Percentiles rank a stretch among this genome's conserved stretches.
phyloP scores from a whole-genome alignment of 2,888 invertebrate species.

The Acleris sparsana region DNA sequence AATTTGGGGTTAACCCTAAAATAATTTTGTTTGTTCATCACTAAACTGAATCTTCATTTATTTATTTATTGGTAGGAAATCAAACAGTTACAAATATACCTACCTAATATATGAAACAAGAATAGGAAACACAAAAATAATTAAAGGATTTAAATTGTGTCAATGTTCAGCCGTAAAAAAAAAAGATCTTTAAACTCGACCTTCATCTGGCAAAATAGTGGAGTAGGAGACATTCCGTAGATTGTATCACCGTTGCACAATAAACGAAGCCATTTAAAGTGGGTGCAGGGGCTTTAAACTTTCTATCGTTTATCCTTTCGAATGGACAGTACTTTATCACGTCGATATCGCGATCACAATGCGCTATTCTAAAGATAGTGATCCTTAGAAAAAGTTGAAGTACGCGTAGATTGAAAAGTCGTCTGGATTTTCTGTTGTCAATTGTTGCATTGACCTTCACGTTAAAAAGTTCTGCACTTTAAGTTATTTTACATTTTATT shows the following conservation, averaged over 20 bases:
- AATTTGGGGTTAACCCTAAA: no score
- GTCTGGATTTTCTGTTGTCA: neutral
- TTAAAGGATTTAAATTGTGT: no score
- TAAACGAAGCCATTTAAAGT: slow-evolving; percentile 30
- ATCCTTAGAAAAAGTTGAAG: slow-evolving; percentile 2
- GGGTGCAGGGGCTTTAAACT: slow-evolving; percentile 63
- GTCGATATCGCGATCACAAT: slow-evolving; percentile 49
- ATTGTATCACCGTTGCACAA: slow-evolving; percentile 51
- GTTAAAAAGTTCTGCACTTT: no score
- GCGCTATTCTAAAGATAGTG: slow-evolving; percentile 21
- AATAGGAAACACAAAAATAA: no score
- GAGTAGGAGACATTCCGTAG: slow-evolving; percentile 29
- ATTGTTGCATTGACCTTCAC: no score
- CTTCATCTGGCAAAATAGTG: neutral
- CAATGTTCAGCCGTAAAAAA: no score
- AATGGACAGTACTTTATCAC: slow-evolving; percentile 74
- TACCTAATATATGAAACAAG: no score
- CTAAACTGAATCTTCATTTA: no score
- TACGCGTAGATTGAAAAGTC: slow-evolving; percentile 3
- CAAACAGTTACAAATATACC: no score
- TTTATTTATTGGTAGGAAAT: no score
- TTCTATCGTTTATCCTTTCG: slow-evolving; percentile 63
- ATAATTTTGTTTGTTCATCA: no score
- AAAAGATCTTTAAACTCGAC: neutral
- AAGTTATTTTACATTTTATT: no score